Percentiles rank a stretch among this genome's conserved stretches.
Conservation (phyloP, 1,140 invertebrate species). For the Sesamia nonagrioides region DNA sequence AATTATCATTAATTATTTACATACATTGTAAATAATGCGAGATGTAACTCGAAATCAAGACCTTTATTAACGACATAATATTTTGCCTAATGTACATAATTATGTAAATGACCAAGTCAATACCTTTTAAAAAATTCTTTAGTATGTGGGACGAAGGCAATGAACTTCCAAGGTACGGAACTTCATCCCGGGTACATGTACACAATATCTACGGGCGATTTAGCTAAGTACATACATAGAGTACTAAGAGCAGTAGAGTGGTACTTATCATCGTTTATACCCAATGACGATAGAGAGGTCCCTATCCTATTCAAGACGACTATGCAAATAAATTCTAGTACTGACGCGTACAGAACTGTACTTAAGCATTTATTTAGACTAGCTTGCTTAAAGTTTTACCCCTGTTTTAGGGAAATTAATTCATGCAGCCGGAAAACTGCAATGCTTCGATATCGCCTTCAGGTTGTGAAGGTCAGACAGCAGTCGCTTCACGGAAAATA, state of each 20-base stretch:
- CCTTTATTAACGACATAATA: background rate
- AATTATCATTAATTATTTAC: too few relatives aligned
- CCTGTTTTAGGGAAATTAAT: too few relatives aligned
- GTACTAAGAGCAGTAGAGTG: constrained; percentile 22
- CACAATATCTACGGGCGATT: constrained; percentile 25
- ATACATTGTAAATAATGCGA: too few relatives aligned
- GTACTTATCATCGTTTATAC: constrained; percentile 25
- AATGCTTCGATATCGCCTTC: too few relatives aligned
- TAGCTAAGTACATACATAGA: constrained; percentile 33
- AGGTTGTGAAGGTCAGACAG: too few relatives aligned
- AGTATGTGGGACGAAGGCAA: background rate
- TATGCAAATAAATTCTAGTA: constrained; percentile 34
- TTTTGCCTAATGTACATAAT: background rate
- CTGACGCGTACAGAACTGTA: background rate
- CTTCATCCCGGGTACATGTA: background rate
- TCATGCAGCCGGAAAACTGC: too few relatives aligned
- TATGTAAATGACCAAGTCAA: background rate
- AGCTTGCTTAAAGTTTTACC: too few relatives aligned
- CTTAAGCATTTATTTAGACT: background rate
- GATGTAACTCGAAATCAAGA: background rate
- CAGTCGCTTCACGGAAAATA: too few relatives aligned
- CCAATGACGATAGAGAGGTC: constrained; percentile 29
- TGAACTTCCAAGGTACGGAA: background rate
- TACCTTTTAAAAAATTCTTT: background rate
- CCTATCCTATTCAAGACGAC: constrained; percentile 26